Conservation (phyloP, 2,797 vertebrate genomes). For the Scyliorhinus canicula region DNA sequence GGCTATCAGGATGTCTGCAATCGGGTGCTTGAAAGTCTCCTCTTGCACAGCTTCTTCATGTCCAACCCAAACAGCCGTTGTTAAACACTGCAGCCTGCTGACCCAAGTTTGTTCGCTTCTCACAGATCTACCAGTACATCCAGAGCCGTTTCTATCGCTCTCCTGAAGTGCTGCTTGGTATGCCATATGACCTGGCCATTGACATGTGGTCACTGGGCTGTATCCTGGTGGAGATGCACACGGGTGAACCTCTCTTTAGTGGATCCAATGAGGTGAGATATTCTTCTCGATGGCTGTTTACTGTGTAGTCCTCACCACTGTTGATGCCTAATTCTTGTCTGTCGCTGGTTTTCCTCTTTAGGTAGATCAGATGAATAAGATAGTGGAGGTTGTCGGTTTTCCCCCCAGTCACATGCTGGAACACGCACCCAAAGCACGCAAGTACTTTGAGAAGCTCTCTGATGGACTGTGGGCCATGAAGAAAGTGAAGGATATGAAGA, state of each 20-base stretch:
- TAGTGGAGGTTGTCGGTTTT: slow-evolving; percentile 85
- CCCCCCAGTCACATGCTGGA: slow-evolving; percentile 88
- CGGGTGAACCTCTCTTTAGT: slow-evolving; percentile 85
- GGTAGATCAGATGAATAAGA: slow-evolving; percentile 95
- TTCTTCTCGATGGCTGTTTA: rapidly evolving
- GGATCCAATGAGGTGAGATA: slow-evolving; percentile 80
- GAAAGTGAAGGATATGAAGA: slow-evolving; percentile 89
- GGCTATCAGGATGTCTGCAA: too few relatives aligned
- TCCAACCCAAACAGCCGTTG: too few relatives aligned
- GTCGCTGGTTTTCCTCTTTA: slow-evolving; percentile 43
- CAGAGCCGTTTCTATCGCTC: slow-evolving; percentile 91
- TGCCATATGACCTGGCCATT: slow-evolving; percentile 86
- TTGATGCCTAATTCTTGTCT: not conserved
- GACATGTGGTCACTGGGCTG: slow-evolving; percentile 93
- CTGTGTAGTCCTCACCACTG: not conserved
- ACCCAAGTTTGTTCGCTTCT: not conserved
- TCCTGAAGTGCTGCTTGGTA: slow-evolving; percentile 82
- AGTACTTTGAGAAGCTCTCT: slow-evolving; percentile 88
- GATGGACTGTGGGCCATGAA: slow-evolving; percentile 88
- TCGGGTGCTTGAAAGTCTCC: not conserved
- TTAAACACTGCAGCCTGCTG: not conserved
- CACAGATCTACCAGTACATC: slow-evolving; percentile 91
- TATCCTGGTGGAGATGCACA: slow-evolving; percentile 92
- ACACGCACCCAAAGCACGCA: slow-evolving; percentile 86
- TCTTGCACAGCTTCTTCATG: not conserved